phyloP scores from a whole-genome alignment of 2,113 vertebrate species.

The Echinops telfairi region DNA sequence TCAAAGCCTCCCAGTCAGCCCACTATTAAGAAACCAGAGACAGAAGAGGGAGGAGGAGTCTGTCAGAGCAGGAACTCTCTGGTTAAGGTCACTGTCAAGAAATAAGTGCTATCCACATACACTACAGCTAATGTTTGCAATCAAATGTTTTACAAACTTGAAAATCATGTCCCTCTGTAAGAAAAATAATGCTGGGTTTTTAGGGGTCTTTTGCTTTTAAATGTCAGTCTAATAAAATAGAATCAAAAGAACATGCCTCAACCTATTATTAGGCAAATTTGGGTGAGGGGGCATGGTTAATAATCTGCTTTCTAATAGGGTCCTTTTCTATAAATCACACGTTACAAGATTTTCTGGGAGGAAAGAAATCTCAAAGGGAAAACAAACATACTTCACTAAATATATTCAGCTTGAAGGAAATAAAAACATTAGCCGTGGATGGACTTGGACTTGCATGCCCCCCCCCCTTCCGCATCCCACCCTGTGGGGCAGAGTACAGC shows the following conservation, averaged over 20 bases:
- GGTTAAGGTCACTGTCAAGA: background rate
- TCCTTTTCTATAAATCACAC: background rate
- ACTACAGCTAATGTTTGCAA: background rate
- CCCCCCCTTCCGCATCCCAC: background rate
- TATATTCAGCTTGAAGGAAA: background rate
- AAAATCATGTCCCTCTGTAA: background rate
- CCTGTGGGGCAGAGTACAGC: background rate
- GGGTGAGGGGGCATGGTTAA: background rate
- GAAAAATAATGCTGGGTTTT: background rate
- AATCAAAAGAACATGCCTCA: conserved; percentile 38
- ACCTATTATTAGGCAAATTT: conserved; percentile 20
- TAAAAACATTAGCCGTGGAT: background rate
- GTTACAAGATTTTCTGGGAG: background rate
- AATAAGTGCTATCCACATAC: background rate
- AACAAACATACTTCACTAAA: background rate
- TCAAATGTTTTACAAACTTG: background rate
- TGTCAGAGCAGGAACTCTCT: background rate
- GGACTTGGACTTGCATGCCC: accelerated
- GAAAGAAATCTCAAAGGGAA: background rate
- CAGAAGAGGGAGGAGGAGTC: background rate
- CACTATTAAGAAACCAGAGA: background rate
- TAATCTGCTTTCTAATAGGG: background rate
- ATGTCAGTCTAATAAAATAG: background rate
- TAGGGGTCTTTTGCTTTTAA: background rate
- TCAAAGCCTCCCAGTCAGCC: background rate